phyloP scores from a whole-genome alignment of 1,140 invertebrate genomes.

The Drosophila biarmipes region DNA sequence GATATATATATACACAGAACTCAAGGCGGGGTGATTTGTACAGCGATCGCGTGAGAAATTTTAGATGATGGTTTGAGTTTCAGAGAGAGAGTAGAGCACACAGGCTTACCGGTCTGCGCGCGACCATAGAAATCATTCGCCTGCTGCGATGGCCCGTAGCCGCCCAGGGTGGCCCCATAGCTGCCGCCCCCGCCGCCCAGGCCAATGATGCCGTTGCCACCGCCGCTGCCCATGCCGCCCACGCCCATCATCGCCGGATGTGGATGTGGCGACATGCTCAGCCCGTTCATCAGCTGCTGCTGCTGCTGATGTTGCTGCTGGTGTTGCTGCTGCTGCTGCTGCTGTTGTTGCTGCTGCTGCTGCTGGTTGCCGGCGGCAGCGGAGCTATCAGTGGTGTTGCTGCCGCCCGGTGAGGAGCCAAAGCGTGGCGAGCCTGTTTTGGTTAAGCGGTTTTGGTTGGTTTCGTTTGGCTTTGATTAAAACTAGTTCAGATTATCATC shows the following conservation, averaged over 20 bases:
- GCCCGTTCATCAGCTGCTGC: slow-evolving; percentile 66
- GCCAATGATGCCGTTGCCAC: slow-evolving; percentile 74
- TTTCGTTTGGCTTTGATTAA: slow-evolving; percentile 66
- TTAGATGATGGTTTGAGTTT: slow-evolving; percentile 34
- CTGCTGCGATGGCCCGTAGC: slow-evolving; percentile 64
- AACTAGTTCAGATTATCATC: slow-evolving; percentile 62
- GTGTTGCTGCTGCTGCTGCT: slow-evolving; percentile 39
- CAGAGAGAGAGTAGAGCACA: slow-evolving; percentile 56
- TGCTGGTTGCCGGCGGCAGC: slow-evolving; percentile 58
- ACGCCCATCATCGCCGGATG: slow-evolving; percentile 74
- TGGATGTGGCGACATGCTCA: slow-evolving; percentile 68
- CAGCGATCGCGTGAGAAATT: slow-evolving; percentile 40
- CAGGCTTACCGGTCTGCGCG: slow-evolving; percentile 83
- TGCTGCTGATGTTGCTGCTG: slow-evolving; percentile 68
- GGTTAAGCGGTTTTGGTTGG: slow-evolving; percentile 73
- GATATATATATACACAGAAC: slow-evolving; percentile 25
- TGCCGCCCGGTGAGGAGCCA: slow-evolving; percentile 68
- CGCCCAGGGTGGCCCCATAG: slow-evolving; percentile 43
- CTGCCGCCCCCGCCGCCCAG: slow-evolving; percentile 61
- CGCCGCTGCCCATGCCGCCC: slow-evolving; percentile 70
- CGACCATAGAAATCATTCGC: slow-evolving; percentile 84
- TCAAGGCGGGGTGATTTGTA: slow-evolving; percentile 47
- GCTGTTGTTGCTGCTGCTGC: slow-evolving; percentile 57
- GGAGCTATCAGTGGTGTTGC: slow-evolving; percentile 46
- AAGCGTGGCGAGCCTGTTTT: slow-evolving; percentile 83